phyloP scores from a whole-genome alignment of 2,113 vertebrate genomes.

The Lutjanus erythropterus region DNA sequence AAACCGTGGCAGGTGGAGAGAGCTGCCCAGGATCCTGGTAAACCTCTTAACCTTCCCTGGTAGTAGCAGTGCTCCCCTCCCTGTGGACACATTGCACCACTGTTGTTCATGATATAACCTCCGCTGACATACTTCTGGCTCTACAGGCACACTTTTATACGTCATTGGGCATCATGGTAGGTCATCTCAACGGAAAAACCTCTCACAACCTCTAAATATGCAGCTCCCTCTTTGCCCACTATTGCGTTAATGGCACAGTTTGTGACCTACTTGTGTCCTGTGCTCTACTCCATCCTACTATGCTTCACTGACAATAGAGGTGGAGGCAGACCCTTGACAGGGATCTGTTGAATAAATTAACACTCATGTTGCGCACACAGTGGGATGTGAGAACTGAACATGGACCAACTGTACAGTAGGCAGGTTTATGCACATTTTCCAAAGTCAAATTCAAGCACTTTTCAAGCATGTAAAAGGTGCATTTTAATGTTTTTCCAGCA shows the following conservation, averaged over 20 bases:
- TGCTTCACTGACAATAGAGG: slow-evolving; percentile 52
- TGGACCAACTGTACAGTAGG: neutral
- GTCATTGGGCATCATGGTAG: slow-evolving; percentile 10
- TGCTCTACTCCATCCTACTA: slow-evolving; percentile 17
- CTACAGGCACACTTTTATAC: too few species aligned
- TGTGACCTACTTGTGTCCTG: slow-evolving; percentile 74
- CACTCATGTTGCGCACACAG: slow-evolving; percentile 29
- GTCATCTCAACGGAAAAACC: slow-evolving; percentile 10
- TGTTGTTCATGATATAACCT: slow-evolving; percentile 25
- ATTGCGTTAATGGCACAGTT: slow-evolving; percentile 29
- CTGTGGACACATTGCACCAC: slow-evolving; percentile 76
- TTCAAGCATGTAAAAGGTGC: too few species aligned
- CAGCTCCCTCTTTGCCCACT: neutral
- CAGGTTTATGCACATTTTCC: too few species aligned
- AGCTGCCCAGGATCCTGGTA: slow-evolving; percentile 88
- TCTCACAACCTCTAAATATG: slow-evolving; percentile 6
- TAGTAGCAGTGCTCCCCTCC: slow-evolving; percentile 97
- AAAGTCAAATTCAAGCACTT: too few species aligned
- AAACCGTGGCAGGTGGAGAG: slow-evolving; percentile 94
- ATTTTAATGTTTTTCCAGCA: too few species aligned
- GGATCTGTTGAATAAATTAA: slow-evolving; percentile 70
- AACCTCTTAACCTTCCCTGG: slow-evolving; percentile 90
- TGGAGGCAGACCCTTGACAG: slow-evolving; percentile 40
- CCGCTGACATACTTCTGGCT: slow-evolving; percentile 17
- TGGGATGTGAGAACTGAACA: slow-evolving; percentile 15